These are phyloP conservation scores for Enteromius fasciolatus DNA, from an alignment of 2,797 vertebrate species.

Conservation along the genomic window DNA sequence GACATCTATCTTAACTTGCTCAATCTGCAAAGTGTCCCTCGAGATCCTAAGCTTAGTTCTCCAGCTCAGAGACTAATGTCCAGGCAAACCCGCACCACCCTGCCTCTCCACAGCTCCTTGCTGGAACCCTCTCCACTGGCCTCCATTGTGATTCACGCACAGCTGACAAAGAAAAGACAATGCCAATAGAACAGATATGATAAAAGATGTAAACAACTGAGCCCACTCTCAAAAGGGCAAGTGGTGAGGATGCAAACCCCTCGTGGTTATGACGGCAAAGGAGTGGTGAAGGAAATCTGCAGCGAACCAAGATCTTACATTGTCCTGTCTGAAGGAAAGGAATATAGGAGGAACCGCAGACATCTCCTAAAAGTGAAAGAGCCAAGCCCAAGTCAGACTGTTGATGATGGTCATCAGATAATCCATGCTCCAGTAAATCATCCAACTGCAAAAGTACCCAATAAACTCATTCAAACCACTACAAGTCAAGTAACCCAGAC, in stretches of 20 bases:
- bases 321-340: constrained; percentile 5
- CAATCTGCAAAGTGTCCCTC: not conserved
- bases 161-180: constrained; percentile 18
- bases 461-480: too few relatives aligned
- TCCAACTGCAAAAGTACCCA: not conserved
- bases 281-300: constrained; percentile 6
- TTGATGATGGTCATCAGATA: not conserved
- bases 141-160: not conserved
- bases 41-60: constrained; percentile 10
- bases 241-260: constrained; percentile 39
- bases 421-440: not conserved
- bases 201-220: constrained; percentile 18
- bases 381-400: not conserved
- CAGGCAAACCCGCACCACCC: not conserved
- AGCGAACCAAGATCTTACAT: constrained; percentile 1
- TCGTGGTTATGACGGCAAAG: constrained; percentile 9
- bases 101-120: constrained; percentile 21
- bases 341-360: constrained; percentile 20
- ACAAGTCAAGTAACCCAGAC: not conserved
- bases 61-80: constrained; percentile 40
- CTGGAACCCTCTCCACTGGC: not conserved
- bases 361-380: constrained; percentile 27
- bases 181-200: constrained; percentile 10
- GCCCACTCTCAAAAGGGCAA: constrained; percentile 7
- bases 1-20: constrained; percentile 42